Percentiles rank a stretch among this genome's conserved stretches.
These are phyloP conservation scores for Bovichtus variegatus DNA, from an alignment of 2,797 vertebrate genomes.

Conservation along the genomic window DNA sequence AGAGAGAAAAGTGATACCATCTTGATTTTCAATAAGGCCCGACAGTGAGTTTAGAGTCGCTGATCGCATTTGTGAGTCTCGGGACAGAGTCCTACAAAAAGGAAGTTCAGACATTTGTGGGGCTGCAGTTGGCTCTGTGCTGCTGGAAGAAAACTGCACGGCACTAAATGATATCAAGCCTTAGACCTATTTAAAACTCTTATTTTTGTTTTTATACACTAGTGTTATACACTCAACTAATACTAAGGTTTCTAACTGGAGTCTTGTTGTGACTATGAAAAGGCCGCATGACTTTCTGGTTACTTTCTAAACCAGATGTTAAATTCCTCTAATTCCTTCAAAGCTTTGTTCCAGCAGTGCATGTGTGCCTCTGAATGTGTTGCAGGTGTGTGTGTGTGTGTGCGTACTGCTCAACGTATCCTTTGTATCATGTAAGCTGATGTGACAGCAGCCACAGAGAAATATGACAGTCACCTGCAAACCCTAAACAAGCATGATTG, in stretches of 20 bases:
- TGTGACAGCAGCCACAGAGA: conserved; percentile 57
- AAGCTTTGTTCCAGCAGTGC: conserved; percentile 49
- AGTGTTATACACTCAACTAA: no score
- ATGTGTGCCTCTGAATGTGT: conserved; percentile 7
- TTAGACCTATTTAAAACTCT: background rate
- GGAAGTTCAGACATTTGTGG: background rate
- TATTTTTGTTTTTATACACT: no score
- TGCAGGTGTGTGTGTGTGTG: conserved; percentile 1
- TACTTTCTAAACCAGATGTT: conserved; percentile 67
- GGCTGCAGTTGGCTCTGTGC: background rate
- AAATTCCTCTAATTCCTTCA: conserved; percentile 62
- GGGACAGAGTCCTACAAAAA: background rate
- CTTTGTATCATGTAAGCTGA: conserved; percentile 53
- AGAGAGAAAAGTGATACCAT: conserved; percentile 31
- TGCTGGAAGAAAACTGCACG: background rate
- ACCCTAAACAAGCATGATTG: conserved; percentile 66
- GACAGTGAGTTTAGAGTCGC: conserved; percentile 13
- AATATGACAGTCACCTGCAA: conserved; percentile 64
- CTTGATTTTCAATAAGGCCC: conserved; percentile 52
- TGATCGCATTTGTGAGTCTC: conserved; percentile 33
- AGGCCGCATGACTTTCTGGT: conserved; percentile 21
- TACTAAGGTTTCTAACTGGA: no score
- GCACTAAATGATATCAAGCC: background rate
- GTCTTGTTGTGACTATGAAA: no score
- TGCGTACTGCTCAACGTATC: conserved; percentile 42